Conservation (phyloP, 53 echinoderm and acorn worm species). For the Patiria pectinifera region DNA sequence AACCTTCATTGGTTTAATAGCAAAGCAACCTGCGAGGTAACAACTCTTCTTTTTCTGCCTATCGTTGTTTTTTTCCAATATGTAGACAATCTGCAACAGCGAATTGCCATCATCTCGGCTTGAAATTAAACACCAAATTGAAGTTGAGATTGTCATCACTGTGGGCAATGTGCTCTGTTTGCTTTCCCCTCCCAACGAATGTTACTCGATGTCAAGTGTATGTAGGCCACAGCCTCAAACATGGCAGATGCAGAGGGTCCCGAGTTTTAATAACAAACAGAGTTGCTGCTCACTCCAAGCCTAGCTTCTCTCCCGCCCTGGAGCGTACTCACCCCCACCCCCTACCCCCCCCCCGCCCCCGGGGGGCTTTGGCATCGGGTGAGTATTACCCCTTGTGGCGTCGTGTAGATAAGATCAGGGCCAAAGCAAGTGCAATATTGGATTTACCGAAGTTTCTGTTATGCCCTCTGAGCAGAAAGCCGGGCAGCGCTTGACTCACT, state of each 20-base stretch:
- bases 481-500: background rate
- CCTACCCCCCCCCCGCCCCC: conserved; percentile 16
- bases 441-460: conserved; percentile 53
- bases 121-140: background rate
- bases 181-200: background rate
- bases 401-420: conserved; percentile 62
- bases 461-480: conserved; percentile 32
- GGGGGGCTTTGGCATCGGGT: conserved; percentile 46
- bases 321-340: conserved; percentile 11
- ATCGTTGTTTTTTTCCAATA: too few species aligned
- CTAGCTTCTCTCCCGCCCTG: background rate
- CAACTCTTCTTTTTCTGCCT: too few species aligned
- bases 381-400: conserved; percentile 64
- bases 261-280: conserved; percentile 11
- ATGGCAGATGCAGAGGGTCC: background rate
- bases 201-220: conserved; percentile 28
- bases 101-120: background rate
- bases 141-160: conserved; percentile 9
- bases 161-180: background rate
- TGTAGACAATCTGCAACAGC: background rate
- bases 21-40: too few species aligned
- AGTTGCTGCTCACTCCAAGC: conserved; percentile 19
- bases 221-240: background rate
- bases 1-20: too few species aligned
- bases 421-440: conserved; percentile 60